A percentile compares a stretch with the other conserved stretches of the same genome.
Conservation (phyloP, 2,888 invertebrate genomes). For the Drosophila aldrichi region DNA sequence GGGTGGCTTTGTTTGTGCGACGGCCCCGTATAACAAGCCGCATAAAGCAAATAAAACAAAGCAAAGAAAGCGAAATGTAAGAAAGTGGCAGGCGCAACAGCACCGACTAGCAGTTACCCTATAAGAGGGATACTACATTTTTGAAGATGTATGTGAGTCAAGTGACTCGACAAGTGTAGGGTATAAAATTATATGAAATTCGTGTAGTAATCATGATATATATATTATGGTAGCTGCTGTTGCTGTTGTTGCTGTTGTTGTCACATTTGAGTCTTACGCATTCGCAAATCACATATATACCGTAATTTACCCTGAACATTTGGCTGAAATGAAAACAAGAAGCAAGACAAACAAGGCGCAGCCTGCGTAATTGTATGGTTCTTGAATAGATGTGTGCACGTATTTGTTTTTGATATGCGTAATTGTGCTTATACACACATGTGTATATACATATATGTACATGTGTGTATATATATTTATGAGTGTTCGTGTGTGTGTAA, state of each 20-base stretch:
- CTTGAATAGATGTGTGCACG: constrained; percentile 34
- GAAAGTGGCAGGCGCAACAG: neutral
- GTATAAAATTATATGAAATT: neutral
- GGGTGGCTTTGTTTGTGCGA: constrained; percentile 34
- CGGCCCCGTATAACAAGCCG: constrained; percentile 7
- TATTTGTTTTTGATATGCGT: constrained; percentile 48
- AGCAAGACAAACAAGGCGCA: constrained; percentile 50
- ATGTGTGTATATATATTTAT: neutral
- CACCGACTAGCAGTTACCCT: neutral
- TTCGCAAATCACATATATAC: neutral
- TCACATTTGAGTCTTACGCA: neutral
- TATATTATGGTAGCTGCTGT: neutral
- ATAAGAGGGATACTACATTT: too few relatives aligned
- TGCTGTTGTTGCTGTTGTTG: neutral
- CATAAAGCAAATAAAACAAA: constrained; percentile 21
- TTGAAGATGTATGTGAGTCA: neutral
- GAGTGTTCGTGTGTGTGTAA: neutral
- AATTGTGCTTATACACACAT: constrained; percentile 47
- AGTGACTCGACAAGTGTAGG: neutral
- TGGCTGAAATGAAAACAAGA: constrained; percentile 28
- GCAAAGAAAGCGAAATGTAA: neutral
- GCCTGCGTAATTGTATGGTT: constrained; percentile 65
- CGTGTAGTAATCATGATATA: neutral
- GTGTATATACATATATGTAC: too few relatives aligned
- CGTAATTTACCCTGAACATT: neutral